Conservation (phyloP, 2,113 vertebrate genomes). For the Labrus mixtus region DNA sequence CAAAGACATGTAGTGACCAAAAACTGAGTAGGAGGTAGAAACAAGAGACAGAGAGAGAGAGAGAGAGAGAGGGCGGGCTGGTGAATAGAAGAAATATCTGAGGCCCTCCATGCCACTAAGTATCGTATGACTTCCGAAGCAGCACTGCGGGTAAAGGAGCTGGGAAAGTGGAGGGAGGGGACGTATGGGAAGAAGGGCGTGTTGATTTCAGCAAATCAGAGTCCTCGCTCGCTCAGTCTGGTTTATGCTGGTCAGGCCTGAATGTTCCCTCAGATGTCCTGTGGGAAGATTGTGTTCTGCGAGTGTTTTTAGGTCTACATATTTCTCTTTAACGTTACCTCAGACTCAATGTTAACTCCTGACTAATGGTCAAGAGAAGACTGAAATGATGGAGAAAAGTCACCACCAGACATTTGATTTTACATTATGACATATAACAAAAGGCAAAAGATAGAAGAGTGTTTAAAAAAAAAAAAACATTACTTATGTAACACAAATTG, state of each 20-base stretch:
- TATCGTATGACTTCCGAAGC: slow-evolving; percentile 65
- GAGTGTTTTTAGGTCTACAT: slow-evolving; percentile 43
- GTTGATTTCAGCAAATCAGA: slow-evolving; percentile 74
- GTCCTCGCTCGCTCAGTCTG: slow-evolving; percentile 19
- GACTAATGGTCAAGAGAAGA: not conserved
- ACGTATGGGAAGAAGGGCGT: slow-evolving; percentile 58
- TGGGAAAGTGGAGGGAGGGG: slow-evolving; percentile 12
- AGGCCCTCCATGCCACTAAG: slow-evolving; percentile 19
- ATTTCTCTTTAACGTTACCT: slow-evolving; percentile 13
- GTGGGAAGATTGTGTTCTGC: slow-evolving; percentile 55
- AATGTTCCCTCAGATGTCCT: slow-evolving; percentile 62
- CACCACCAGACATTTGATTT: not conserved
- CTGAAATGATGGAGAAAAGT: too few species aligned
- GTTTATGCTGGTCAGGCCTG: slow-evolving; percentile 34
- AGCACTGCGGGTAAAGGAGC: slow-evolving; percentile 35
- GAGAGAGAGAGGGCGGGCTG: slow-evolving; percentile 16
- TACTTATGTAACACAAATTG: not conserved
- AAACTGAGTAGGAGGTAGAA: slow-evolving; percentile 46
- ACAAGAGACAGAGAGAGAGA: slow-evolving; percentile 20
- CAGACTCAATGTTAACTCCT: slow-evolving; percentile 1
- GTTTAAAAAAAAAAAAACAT: not conserved
- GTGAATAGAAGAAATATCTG: slow-evolving; percentile 50
- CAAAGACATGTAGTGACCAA: slow-evolving; percentile 58
- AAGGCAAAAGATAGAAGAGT: too few species aligned
- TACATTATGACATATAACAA: not conserved